Evolutionary conservation across 2,888 invertebrate species (phyloP).

Genomic region (Caenorhabditis becei): DNA sequence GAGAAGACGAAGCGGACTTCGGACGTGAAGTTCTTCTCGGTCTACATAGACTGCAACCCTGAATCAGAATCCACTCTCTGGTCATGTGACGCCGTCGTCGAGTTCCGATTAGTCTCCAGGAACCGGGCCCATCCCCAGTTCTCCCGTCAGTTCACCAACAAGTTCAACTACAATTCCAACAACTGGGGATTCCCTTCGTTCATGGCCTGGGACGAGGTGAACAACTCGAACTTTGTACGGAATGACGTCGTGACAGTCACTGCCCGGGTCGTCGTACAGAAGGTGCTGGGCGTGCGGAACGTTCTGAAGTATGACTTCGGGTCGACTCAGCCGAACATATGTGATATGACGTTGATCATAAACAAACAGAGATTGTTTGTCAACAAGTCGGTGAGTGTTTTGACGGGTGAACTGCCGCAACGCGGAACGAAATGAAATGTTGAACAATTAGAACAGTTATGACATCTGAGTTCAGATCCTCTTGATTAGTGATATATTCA

Average conservation of each 20-base stretch:
- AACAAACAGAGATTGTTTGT: conserved; percentile 77
- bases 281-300: conserved; percentile 74
- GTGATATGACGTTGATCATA: conserved; percentile 76
- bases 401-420: no score
- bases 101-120: conserved; percentile 66
- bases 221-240: conserved; percentile 65
- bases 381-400: conserved; percentile 73
- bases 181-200: conserved; percentile 81
- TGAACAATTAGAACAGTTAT: no score
- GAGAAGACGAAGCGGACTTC: conserved; percentile 79
- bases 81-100: conserved; percentile 78
- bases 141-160: conserved; percentile 78
- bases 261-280: conserved; percentile 77
- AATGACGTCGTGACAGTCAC: conserved; percentile 77
- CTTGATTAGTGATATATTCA: no score
- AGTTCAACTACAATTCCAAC: conserved; percentile 80
- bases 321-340: conserved; percentile 61
- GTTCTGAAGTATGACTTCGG: conserved; percentile 76
- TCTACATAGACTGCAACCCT: conserved; percentile 81
- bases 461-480: no score
- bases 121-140: conserved; percentile 58
- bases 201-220: conserved; percentile 76
- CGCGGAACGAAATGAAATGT: no score
- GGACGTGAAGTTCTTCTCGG: conserved; percentile 76
- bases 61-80: conserved; percentile 79